These are phyloP conservation scores for Ochotona princeps DNA, from an alignment of 2,113 vertebrate species.

Conservation along the genomic window DNA sequence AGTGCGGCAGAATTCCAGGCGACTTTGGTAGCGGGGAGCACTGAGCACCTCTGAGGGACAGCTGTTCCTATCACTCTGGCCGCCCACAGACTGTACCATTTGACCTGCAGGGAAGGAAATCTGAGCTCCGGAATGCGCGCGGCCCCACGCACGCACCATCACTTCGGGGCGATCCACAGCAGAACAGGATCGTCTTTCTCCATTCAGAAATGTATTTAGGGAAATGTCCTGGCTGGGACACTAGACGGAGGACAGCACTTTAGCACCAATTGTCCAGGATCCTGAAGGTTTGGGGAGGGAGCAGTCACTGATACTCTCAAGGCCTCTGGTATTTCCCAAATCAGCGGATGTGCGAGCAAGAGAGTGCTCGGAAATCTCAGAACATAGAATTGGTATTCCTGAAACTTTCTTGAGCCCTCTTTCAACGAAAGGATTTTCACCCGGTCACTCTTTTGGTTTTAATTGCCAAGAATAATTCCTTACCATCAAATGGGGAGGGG, in stretches of 20 bases:
- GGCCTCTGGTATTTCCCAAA: conserved; percentile 20
- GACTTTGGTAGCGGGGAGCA: not conserved
- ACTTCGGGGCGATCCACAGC: not conserved
- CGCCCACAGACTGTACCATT: not conserved
- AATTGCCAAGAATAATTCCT: conserved; percentile 39
- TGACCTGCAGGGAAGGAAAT: conserved; percentile 18
- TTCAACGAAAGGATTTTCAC: not conserved
- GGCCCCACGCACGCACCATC: not conserved
- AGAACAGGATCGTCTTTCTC: not conserved
- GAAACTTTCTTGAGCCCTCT: not conserved
- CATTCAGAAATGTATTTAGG: conserved; percentile 26
- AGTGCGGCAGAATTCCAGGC: not conserved
- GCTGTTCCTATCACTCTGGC: not conserved
- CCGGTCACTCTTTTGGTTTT: not conserved
- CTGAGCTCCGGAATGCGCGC: conserved; percentile 16
- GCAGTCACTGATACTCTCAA: not conserved
- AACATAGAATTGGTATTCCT: not conserved
- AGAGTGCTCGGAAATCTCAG: not conserved
- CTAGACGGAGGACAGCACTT: not conserved
- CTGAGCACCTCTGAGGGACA: conserved; percentile 38
- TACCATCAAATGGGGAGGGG: not conserved
- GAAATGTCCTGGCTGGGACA: not conserved
- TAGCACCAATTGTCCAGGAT: conserved; percentile 49
- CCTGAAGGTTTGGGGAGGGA: not conserved
- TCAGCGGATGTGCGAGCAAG: not conserved